A percentile compares a stretch with the other conserved stretches of the same genome.
Evolutionary conservation across 2,797 vertebrate genomes (phyloP).

Genomic region (Acanthopagrus latus): DNA sequence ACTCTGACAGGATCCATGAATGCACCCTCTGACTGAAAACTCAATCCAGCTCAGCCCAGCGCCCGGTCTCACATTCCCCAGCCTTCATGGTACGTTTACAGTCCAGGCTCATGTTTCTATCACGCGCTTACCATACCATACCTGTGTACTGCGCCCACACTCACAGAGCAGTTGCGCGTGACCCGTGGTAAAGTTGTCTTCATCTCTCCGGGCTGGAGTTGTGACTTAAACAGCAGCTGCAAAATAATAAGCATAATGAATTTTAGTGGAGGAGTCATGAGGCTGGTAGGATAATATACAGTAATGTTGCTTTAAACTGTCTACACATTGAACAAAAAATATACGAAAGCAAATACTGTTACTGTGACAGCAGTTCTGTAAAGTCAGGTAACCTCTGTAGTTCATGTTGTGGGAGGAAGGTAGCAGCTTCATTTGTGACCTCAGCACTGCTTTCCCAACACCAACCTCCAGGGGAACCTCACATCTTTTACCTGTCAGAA

Average conservation of each 20-base stretch:
- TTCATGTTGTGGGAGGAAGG: background rate
- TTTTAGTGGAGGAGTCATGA: background rate
- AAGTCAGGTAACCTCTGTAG: background rate
- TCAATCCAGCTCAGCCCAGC: constrained; percentile 55
- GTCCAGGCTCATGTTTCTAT: constrained; percentile 75
- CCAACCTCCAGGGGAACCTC: background rate
- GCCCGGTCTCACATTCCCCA: constrained; percentile 64
- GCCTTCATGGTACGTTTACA: constrained; percentile 75
- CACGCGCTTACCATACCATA: constrained; percentile 75
- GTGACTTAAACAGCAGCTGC: constrained; percentile 23
- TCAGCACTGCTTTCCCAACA: background rate
- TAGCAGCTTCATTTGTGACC: background rate
- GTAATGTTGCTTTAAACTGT: background rate
- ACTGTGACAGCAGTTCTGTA: background rate
- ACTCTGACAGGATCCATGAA: constrained; percentile 54
- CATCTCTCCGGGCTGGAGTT: constrained; percentile 38
- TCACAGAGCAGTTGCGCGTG: constrained; percentile 45
- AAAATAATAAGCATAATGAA: constrained; percentile 3
- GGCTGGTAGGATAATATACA: background rate
- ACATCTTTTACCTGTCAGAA: background rate
- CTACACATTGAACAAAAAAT: constrained; percentile 1
- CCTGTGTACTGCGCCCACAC: constrained; percentile 66
- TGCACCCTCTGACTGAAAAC: constrained; percentile 60
- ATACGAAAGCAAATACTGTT: background rate
- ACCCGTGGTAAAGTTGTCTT: constrained; percentile 54